Evolutionary conservation across 2,113 vertebrate genomes (phyloP), one percentile per base, ranked within the genome.

Genomic region (Strix aluco): DNA sequence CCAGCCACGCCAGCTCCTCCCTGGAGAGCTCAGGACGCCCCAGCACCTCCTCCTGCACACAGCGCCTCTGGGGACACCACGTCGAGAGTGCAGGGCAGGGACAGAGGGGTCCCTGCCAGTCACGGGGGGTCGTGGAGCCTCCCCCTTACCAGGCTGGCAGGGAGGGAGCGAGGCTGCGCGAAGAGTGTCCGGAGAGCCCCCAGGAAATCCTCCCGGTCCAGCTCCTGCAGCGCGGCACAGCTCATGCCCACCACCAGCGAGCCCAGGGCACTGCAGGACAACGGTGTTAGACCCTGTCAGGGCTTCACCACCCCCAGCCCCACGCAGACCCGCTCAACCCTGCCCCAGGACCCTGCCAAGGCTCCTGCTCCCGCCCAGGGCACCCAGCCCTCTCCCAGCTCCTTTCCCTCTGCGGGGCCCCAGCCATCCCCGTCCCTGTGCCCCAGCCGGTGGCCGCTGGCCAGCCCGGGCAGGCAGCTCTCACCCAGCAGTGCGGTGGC

Each of bases 101-200:
- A 30, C 47, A 30, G 89, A 86, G 46, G 46, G 46, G 8, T 46
- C 46, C 46, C 88, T 86, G 44, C n/a, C n/a, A 22, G 18, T n/a
- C 58, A 19, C 2, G 3, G 59, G 59, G 29, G 5, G 13, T 40
- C 5, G 1, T 18, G 3, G 49, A 44, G 49, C 61, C 49, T 27
- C 23, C 42, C 47, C 42, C 82, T 98, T 96, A 99, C 99, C 98
- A 99, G 98, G 91, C 98, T 98, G 72, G 98, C 98, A 88, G 98
- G 98, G 55, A 98, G 85, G 73, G 97, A 95, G 94, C 96, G 98
- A 86, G 98, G 98, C 54, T 98, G 97, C 38, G 92, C 95, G 34
- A 97, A 98, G 57, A 99, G 90, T 95, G 98, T 97, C 74, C 97
- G 94, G 74, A 99, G 95, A 88, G 98, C 91, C 81, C 98, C 98